Conservation (phyloP, 2,797 vertebrate species). For the Rachycentron canadum region DNA sequence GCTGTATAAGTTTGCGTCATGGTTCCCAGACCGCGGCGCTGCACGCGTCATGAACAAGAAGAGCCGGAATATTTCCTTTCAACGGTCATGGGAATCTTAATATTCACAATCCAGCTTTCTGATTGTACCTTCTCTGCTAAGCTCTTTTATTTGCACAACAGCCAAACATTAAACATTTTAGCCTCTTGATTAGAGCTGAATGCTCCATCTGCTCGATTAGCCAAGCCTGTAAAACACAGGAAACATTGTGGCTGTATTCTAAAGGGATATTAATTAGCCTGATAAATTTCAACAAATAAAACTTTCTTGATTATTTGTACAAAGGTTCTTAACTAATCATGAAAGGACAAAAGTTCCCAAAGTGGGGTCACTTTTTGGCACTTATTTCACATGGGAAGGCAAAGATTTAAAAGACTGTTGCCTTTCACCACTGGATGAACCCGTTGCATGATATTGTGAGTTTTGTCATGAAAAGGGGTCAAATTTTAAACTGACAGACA, state of each 20-base stretch:
- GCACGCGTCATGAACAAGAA: constrained; percentile 62
- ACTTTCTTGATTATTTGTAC: neutral
- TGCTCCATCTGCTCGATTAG: constrained; percentile 34
- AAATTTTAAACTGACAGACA: neutral
- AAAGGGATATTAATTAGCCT: constrained; percentile 28
- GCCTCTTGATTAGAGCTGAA: constrained; percentile 45
- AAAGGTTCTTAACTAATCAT: constrained; percentile 9
- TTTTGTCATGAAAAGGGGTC: neutral
- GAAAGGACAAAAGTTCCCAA: neutral
- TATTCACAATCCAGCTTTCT: constrained; percentile 57
- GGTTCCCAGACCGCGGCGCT: constrained; percentile 54
- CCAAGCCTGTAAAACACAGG: constrained; percentile 23
- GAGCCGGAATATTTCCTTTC: constrained; percentile 63
- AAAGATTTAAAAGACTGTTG: neutral
- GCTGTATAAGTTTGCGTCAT: constrained; percentile 66
- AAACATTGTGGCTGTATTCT: constrained; percentile 23
- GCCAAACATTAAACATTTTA: constrained; percentile 47
- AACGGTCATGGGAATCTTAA: constrained; percentile 73
- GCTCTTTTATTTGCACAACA: constrained; percentile 31
- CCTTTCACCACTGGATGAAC: neutral
- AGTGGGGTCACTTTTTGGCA: neutral
- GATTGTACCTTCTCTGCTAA: constrained; percentile 45
- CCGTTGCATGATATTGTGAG: neutral
- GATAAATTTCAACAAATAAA: constrained; percentile 16
- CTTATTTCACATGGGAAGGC: no score